Percentiles rank a stretch among this genome's conserved stretches.
Evolutionary conservation across 2,888 invertebrate genomes (phyloP).

Genomic region (Gymnocheta viridis): DNA sequence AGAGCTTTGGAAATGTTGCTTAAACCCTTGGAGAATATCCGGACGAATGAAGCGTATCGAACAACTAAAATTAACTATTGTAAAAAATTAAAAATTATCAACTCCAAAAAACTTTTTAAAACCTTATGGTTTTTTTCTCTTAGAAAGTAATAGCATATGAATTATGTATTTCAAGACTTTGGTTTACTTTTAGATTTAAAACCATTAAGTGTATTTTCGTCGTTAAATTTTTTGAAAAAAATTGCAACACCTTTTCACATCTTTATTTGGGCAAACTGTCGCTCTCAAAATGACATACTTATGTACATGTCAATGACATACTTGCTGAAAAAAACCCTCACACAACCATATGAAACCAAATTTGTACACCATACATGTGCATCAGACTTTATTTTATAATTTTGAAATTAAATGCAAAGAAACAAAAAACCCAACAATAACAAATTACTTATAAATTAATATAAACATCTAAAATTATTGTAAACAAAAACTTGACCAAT

Average conservation of each 20-base stretch:
- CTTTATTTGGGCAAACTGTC: too few species aligned
- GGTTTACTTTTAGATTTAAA: background rate
- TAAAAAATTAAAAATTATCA: too few species aligned
- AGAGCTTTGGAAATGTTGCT: too few species aligned
- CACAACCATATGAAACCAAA: background rate
- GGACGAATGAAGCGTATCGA: too few species aligned
- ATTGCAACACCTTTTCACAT: too few species aligned
- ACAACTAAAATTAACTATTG: too few species aligned
- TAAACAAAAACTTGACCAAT: slow-evolving; percentile 47
- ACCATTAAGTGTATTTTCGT: background rate
- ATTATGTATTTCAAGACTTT: background rate
- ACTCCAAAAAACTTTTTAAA: too few species aligned
- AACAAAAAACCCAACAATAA: background rate
- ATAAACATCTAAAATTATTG: background rate
- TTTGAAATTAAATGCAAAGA: slow-evolving; percentile 5
- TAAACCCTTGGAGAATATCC: too few species aligned
- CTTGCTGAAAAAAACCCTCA: background rate
- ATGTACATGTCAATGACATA: background rate
- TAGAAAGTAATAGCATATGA: background rate
- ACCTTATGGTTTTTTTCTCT: too few species aligned
- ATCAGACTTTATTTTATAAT: slow-evolving; percentile 19
- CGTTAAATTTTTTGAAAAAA: background rate
- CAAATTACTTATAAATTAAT: slow-evolving; percentile 19
- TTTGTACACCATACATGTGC: too few species aligned
- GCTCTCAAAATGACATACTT: too few species aligned